A percentile compares a stretch with the other conserved stretches of the same genome.
Conservation (phyloP, 2,113 vertebrate species). For the Anolis carolinensis region DNA sequence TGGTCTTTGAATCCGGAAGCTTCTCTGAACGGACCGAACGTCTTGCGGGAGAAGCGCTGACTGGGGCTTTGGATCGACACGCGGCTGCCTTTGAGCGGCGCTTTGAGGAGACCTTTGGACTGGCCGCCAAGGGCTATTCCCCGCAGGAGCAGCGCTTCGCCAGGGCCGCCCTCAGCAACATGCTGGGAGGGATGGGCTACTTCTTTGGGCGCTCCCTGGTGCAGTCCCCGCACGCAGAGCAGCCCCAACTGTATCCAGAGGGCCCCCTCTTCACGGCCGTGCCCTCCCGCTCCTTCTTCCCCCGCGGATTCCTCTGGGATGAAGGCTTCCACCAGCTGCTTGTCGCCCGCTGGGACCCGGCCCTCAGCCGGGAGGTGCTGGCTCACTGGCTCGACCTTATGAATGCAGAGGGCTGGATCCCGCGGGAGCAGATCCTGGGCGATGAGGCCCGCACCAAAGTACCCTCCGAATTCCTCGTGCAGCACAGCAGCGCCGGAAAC, state of each 20-base stretch:
- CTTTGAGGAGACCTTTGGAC: slow-evolving; percentile 84
- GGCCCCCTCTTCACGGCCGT: slow-evolving; percentile 86
- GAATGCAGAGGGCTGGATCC: slow-evolving; percentile 94
- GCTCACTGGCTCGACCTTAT: slow-evolving; percentile 94
- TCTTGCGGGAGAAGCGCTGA: slow-evolving; percentile 77
- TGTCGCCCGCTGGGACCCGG: slow-evolving; percentile 86
- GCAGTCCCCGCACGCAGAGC: slow-evolving; percentile 75
- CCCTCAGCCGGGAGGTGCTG: slow-evolving; percentile 81
- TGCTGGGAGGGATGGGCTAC: slow-evolving; percentile 92
- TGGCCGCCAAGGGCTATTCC: slow-evolving; percentile 79
- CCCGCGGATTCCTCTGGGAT: slow-evolving; percentile 95
- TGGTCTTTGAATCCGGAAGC: slow-evolving; percentile 90
- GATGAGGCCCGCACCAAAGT: slow-evolving; percentile 92
- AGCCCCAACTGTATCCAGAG: slow-evolving; percentile 73
- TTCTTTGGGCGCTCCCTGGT: slow-evolving; percentile 90
- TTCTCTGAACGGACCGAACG: slow-evolving; percentile 69
- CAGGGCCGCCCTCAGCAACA: slow-evolving; percentile 87
- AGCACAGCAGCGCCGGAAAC: slow-evolving; percentile 85
- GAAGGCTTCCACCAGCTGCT: slow-evolving; percentile 96
- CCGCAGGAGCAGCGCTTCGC: slow-evolving; percentile 79
- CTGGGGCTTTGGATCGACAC: slow-evolving; percentile 75
- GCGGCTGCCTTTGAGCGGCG: slow-evolving; percentile 75
- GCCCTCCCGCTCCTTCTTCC: slow-evolving; percentile 95
- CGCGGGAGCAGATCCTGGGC: slow-evolving; percentile 92
- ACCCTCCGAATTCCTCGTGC: slow-evolving; percentile 86